Evolutionary conservation across 2,797 vertebrate species (phyloP).

Genomic region (Synanceia verrucosa): DNA sequence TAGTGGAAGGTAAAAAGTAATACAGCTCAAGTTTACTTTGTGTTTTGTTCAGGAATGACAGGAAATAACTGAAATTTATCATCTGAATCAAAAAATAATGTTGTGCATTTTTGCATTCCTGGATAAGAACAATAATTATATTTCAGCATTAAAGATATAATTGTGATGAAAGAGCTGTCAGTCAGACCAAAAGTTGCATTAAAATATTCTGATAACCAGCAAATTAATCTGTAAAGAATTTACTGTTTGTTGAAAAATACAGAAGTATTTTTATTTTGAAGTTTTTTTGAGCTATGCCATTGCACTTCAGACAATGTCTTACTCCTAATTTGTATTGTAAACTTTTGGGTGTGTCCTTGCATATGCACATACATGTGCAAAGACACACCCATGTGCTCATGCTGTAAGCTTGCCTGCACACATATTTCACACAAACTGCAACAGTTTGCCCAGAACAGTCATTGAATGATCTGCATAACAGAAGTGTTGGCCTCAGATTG

Average conservation of each 20-base stretch:
- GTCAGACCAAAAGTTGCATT: too few species aligned
- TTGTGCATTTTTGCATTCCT: too few species aligned
- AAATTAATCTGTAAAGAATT: conserved; percentile 99
- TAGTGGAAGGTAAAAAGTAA: neutral
- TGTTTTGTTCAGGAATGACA: too few species aligned
- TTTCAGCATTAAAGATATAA: too few species aligned
- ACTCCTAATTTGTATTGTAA: conserved; percentile 98
- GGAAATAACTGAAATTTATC: too few species aligned
- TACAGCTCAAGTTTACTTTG: neutral
- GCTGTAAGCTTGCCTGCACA: too few species aligned
- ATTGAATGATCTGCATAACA: conserved; percentile 31
- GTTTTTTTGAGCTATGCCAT: conserved; percentile 90
- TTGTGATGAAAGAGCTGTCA: too few species aligned
- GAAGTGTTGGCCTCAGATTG: conserved; percentile 27
- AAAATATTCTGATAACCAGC: too few species aligned
- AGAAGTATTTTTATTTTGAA: conserved; percentile 99
- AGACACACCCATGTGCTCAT: conserved; percentile 18
- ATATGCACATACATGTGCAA: neutral
- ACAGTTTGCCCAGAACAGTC: neutral
- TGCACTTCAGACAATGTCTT: conserved; percentile 96
- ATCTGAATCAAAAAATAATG: too few species aligned
- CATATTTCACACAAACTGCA: conserved; percentile 3
- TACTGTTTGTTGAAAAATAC: conserved; percentile 99
- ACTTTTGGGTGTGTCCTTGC: too few species aligned
- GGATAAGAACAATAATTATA: too few species aligned